Conservation (phyloP, 2,113 vertebrate species). For the Pholis gunnellus region DNA sequence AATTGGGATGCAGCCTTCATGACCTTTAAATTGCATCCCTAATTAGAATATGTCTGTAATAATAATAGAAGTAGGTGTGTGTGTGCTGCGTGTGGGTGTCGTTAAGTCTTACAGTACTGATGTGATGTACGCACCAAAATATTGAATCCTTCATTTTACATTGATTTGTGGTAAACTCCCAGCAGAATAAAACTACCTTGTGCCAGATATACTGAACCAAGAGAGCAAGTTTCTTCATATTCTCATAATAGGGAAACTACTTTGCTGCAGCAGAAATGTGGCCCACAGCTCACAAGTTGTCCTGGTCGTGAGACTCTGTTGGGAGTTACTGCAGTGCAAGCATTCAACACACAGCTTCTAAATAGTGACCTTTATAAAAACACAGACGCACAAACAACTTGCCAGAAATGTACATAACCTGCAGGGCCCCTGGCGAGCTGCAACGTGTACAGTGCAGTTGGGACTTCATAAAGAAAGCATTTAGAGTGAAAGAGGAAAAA, state of each 20-base stretch:
- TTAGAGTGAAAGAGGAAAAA: constrained; percentile 56
- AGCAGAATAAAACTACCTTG: neutral
- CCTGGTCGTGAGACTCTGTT: constrained; percentile 31
- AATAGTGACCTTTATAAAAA: constrained; percentile 57
- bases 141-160: neutral
- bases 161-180: neutral
- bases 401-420: constrained; percentile 52
- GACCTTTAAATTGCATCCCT: neutral
- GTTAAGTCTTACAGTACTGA: neutral
- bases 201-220: neutral
- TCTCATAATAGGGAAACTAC: constrained; percentile 39
- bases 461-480: constrained; percentile 72
- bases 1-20: neutral
- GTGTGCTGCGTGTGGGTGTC: neutral
- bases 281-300: constrained; percentile 62
- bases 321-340: constrained; percentile 43
- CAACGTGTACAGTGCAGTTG: constrained; percentile 46
- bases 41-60: neutral
- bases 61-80: neutral
- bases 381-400: constrained; percentile 37
- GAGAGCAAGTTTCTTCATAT: neutral
- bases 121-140: neutral
- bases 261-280: constrained; percentile 64
- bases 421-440: constrained; percentile 45
- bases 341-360: constrained; percentile 74